Base-by-base conservation (phyloP, 2,888 invertebrate genomes). In the Xanthorhoe spadicearia region DNA sequence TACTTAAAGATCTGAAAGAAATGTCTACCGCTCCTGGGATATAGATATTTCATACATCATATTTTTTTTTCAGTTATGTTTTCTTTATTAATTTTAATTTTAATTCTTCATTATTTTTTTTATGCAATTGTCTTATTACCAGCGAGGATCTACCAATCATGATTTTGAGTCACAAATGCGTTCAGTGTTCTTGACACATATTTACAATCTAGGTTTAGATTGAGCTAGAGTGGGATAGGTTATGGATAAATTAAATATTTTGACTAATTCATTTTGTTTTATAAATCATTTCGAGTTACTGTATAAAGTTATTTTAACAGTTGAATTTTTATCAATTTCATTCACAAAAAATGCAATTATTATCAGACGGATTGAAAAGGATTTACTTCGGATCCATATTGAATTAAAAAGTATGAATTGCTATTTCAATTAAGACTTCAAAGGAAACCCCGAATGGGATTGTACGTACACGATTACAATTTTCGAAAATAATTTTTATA, bases 341-440 rank as follows among this genome's bases (percentile, higher is more conserved):
- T 56, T 65, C 38, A 50, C 60, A 66, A 68, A 64, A 68, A 66
- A 66, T 61, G 57, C 71, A 74, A 70, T 75, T 64, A 72, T 38
- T 66, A 61, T 54, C 66, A 60, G 61, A 59, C 48, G 65, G 55
- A 67, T 69, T 66, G 56, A 61, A 64, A 49, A 51, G 64, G 72
- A 73, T 72, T 51, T 70, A 73, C 72, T 70, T 51, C 53, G 61
- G 62, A 63, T 68, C 68, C 64, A 64, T 71, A 75, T 71, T 69
- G 69, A 50, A 70, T 69, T 55, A 46, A 68, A 71, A 69, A 57
- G 64, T 70, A 73, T 66, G 58, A 73, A 76, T 74, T 68, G 68
- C 61, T 70, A 73, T 74, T 75, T 56, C 71, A 75, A 75, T 75
- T 69, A 70, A 72, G 18, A 61, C 38, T 48, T 70, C 58, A 66